A percentile compares a stretch with the other conserved stretches of the same genome.
phyloP scores from a whole-genome alignment of 2,888 invertebrate species.

The Lysandra bellargus region DNA sequence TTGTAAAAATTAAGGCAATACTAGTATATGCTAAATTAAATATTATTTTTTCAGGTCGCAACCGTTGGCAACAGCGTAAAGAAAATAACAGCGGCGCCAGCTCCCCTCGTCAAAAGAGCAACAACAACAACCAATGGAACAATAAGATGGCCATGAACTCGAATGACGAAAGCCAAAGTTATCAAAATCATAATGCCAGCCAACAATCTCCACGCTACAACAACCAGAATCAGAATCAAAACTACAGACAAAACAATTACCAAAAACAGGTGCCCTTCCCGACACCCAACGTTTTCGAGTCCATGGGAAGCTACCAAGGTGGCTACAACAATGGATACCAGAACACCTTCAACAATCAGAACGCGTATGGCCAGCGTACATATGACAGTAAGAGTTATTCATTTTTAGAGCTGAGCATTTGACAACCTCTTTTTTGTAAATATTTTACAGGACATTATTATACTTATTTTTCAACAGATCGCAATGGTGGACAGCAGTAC shows the following conservation, averaged over 20 bases:
- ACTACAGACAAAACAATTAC: conserved; percentile 72
- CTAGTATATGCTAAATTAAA: conserved; percentile 19
- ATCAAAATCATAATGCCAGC: conserved; percentile 62
- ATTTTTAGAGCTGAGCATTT: conserved; percentile 16
- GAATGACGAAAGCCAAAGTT: conserved; percentile 59
- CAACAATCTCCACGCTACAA: conserved; percentile 77
- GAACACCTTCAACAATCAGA: conserved; percentile 72
- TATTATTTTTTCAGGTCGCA: conserved; percentile 62
- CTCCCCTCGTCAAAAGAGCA: conserved; percentile 72
- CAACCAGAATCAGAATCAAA: conserved; percentile 69
- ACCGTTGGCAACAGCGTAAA: conserved; percentile 83
- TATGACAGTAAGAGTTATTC: conserved; percentile 62
- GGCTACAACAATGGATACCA: conserved; percentile 78
- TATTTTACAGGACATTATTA: no score
- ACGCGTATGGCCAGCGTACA: conserved; percentile 70
- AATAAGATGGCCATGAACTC: conserved; percentile 70
- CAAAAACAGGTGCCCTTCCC: conserved; percentile 80
- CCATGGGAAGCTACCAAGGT: conserved; percentile 79
- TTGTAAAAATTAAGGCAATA: not conserved
- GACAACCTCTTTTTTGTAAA: not conserved
- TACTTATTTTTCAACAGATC: conserved; percentile 50
- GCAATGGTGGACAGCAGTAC: conserved; percentile 69
- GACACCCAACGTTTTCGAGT: conserved; percentile 80
- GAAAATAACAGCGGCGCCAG: conserved; percentile 75
- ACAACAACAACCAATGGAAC: conserved; percentile 77